Base-by-base conservation (phyloP, 64 coral and sea anemone genomes). In the Dendrophyllia cribrosa region DNA sequence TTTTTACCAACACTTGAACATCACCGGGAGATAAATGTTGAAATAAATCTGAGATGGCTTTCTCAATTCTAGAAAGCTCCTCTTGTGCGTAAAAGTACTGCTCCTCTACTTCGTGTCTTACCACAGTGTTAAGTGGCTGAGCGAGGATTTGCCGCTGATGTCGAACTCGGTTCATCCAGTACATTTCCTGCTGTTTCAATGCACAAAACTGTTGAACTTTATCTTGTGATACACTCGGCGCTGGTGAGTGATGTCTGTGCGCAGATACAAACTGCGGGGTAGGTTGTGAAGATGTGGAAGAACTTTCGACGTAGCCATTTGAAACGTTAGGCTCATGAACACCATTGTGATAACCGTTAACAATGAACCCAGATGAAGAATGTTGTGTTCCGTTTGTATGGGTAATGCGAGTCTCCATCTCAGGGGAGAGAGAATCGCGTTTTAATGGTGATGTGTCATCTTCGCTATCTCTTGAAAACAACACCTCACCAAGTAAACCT, bases 401-500 rank as follows among this genome's bases (percentile, higher is more conserved):
- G 10, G 60, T 25, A 46, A 64, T 13, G 63, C 23, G 19, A 48
- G 25, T 64, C 12, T 82, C 10, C n/a, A 76, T 58, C 50, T 43
- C 76, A 64, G 51, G 22, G 22, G 46, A 48, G 19, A 62, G 21
- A 21, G 52, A 75, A 59, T 53, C 68, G 4, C 13, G 77, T 25
- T 71, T 59, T 51, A 67, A 21, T 9, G 45, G 60, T 10, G 43
- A 72, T 7, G 76, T 72, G n/a, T 89, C 45, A 44, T 84, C 59
- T 65, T 46, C 46, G 14, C 66, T 62, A 59, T 51, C 16, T 59
- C 69, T 62, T 24, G 44, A 61, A 44, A 88, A 58, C 76, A 43
- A 43, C 79, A 91, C 9, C 9, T 96, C 95, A 46, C 83, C 60
- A 3, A 96, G 65, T 23, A 96, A 86, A 14, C 83, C 88, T n/a